These are phyloP conservation scores for Gadopsis marmoratus DNA, from an alignment of 2,797 vertebrate genomes.

Conservation along the genomic window DNA sequence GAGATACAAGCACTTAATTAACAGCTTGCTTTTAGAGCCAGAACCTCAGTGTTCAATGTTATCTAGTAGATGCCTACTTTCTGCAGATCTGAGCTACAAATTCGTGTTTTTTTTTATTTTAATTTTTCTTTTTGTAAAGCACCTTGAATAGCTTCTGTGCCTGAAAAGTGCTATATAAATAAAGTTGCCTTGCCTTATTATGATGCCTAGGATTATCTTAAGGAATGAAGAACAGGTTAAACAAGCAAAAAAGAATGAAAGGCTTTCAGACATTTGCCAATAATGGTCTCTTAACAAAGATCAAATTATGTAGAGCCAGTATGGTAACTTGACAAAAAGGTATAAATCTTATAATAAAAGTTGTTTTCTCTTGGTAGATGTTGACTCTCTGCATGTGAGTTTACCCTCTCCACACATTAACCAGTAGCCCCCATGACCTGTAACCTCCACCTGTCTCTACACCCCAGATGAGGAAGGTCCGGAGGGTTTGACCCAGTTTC, in stretches of 20 bases:
- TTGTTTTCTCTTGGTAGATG: background rate
- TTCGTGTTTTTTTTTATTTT: too few species aligned
- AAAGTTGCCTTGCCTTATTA: too few species aligned
- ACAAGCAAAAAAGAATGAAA: slow-evolving; percentile 11
- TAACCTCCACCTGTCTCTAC: background rate
- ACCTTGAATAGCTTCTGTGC: too few species aligned
- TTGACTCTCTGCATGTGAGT: background rate
- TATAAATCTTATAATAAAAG: background rate
- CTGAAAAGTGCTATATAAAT: too few species aligned
- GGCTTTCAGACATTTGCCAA: background rate
- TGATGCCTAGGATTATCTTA: background rate
- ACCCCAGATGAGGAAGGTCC: slow-evolving; percentile 93
- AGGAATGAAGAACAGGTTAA: background rate
- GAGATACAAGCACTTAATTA: background rate
- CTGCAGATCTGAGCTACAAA: background rate
- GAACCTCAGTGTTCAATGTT: background rate
- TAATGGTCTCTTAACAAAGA: background rate
- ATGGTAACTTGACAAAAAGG: background rate
- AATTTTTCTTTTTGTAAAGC: too few species aligned
- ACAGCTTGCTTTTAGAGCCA: background rate
- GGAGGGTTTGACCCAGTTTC: slow-evolving; percentile 95
- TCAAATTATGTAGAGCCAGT: background rate
- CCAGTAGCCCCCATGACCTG: background rate
- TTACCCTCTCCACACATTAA: background rate
- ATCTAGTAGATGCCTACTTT: background rate